Evolutionary conservation across 1,140 invertebrate species (phyloP).

Genomic region (Drosophila sproati): DNA sequence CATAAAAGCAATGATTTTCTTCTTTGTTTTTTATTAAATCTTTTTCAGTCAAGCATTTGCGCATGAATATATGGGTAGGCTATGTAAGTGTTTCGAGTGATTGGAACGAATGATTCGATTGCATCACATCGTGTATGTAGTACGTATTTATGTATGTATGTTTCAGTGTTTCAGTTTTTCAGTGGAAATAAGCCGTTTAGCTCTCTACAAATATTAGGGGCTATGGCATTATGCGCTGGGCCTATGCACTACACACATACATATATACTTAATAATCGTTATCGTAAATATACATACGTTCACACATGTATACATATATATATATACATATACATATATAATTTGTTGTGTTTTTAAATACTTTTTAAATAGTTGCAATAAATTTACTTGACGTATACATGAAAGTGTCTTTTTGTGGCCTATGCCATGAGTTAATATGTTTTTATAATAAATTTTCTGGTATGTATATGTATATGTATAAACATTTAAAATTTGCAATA

Average conservation of each 20-base stretch:
- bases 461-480: slow-evolving; percentile 70
- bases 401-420: slow-evolving; percentile 60
- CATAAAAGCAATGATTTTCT: slow-evolving; percentile 55
- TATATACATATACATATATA: slow-evolving; percentile 17
- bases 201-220: slow-evolving; percentile 38
- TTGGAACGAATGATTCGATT: slow-evolving; percentile 19
- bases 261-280: slow-evolving; percentile 57
- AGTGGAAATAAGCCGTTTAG: slow-evolving; percentile 35
- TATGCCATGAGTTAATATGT: slow-evolving; percentile 62
- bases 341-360: slow-evolving; percentile 46
- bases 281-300: slow-evolving; percentile 52
- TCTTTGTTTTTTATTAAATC: slow-evolving; percentile 18
- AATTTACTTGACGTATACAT: slow-evolving; percentile 78
- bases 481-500: slow-evolving; percentile 82
- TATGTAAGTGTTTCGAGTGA: slow-evolving; percentile 20
- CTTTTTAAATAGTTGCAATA: slow-evolving; percentile 64
- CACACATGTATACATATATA: slow-evolving; percentile 51
- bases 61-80: slow-evolving; percentile 58
- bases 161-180: neutral
- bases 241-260: slow-evolving; percentile 67
- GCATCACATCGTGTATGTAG: slow-evolving; percentile 9
- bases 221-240: slow-evolving; percentile 21
- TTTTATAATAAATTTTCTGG: slow-evolving; percentile 51
- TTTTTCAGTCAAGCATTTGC: slow-evolving; percentile 76
- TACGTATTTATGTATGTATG: neutral